Conservation (phyloP, 2,113 vertebrate species). For the Ammodytes dubius region DNA sequence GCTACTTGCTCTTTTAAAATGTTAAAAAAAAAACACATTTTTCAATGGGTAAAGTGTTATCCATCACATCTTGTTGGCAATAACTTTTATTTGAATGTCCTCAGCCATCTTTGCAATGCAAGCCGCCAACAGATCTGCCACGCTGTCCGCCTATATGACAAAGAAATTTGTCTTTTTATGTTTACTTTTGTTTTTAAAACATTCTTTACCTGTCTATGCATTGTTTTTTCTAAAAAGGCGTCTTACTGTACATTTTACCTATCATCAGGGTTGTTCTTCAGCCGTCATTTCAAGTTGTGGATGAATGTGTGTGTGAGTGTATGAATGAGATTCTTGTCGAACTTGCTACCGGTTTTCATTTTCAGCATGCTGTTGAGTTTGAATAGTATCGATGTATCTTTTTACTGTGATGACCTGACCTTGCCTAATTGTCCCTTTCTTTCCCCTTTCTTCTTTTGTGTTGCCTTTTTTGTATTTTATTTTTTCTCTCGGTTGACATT, state of each 20-base stretch:
- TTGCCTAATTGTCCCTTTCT: constrained; percentile 71
- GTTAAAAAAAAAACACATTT: constrained; percentile 35
- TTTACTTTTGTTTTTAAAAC: constrained; percentile 81
- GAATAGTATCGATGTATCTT: constrained; percentile 73
- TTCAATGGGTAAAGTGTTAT: constrained; percentile 58
- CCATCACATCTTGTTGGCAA: constrained; percentile 73
- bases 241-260: constrained; percentile 80
- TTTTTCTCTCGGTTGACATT: constrained; percentile 63
- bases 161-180: constrained; percentile 70
- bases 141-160: constrained; percentile 56
- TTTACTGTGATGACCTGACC: constrained; percentile 81
- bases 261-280: constrained; percentile 65
- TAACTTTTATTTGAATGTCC: constrained; percentile 79
- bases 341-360: constrained; percentile 55
- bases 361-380: constrained; percentile 76
- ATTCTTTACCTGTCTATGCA: constrained; percentile 84
- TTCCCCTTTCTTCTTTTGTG: constrained; percentile 35
- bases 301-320: constrained; percentile 30
- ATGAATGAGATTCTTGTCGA: constrained; percentile 31
- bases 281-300: constrained; percentile 61
- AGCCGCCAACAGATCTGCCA: constrained; percentile 64
- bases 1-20: constrained; percentile 64
- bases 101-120: constrained; percentile 67
- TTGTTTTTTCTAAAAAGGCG: constrained; percentile 68
- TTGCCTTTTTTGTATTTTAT: constrained; percentile 65